Base-by-base conservation (phyloP, 2,888 invertebrate species). In the Andricus quercusramuli region DNA sequence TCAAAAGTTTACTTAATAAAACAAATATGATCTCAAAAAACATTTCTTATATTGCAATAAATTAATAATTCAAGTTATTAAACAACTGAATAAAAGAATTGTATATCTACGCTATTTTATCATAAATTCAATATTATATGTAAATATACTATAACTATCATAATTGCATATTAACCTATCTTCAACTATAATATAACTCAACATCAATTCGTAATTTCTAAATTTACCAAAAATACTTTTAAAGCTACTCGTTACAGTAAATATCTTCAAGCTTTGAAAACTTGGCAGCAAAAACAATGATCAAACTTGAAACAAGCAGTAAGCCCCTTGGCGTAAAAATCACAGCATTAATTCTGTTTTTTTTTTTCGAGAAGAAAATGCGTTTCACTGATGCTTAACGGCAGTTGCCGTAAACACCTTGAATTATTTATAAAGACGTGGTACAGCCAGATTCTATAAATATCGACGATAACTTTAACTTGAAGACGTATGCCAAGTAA, bases 371-470 rank as follows among this genome's bases (percentile, higher is more conserved):
- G 25, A 70, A 67, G 37, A 66, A 78, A 67, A 64, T 64, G 64
- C 41, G 62, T 77, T 77, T 64, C 64, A 77, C 64, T 22, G 51
- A 51, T 78, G 29, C 44, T 80, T 78, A 59, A 78, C 56, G 80
- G 44, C 76, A 78, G 65, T 68, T 77, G 64, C 80, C 56, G 82
- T 65, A 74, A 82, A 83, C 83, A 84, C 89, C 88, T 90, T 88
- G 89, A 85, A 82, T 84, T 90, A 90, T 90, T 89, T 87, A 89
- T 89, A 89, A 85, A 74, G 37, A 44, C 77, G 82, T 79, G 77
- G 82, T 84, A 78, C 79, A 81, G 83, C 83, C 79, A 78, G 64
- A 47, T 59, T 78, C 82, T 86, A 87, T 88, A 86, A 86, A 86
- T 87, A 87, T 79, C 79, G 64, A 29, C 67, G 83, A 81, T 83